Conservation (phyloP, 2,113 vertebrate species). For the Percopsis transmontana region DNA sequence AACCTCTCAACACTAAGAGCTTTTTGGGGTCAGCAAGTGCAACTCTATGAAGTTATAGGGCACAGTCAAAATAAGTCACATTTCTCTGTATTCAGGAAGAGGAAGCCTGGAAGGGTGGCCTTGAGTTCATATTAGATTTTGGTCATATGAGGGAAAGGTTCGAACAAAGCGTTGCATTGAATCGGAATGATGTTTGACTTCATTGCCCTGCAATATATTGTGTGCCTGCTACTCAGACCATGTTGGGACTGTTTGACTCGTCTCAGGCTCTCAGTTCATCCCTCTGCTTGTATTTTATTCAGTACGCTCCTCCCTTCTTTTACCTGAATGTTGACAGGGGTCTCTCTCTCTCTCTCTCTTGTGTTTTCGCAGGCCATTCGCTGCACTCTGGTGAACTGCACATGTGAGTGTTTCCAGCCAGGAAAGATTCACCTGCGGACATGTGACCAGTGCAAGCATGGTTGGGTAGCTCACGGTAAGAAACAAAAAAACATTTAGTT, state of each 20-base stretch:
- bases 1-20: conserved; percentile 75
- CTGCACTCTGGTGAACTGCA: conserved; percentile 98
- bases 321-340: conserved; percentile 28
- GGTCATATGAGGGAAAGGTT: not conserved
- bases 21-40: conserved; percentile 71
- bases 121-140: not conserved
- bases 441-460: conserved; percentile 99
- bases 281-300: not conserved
- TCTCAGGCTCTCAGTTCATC: not conserved
- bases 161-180: not conserved
- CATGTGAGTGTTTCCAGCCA: conserved; percentile 97
- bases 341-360: conserved; percentile 44
- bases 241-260: not conserved
- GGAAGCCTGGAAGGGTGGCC: conserved; percentile 17
- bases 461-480: conserved; percentile 98
- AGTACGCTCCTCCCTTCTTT: not conserved
- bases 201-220: not conserved
- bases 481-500: no score
- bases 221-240: not conserved
- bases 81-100: conserved; percentile 53
- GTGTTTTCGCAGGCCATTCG: conserved; percentile 89
- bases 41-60: conserved; percentile 66
- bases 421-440: conserved; percentile 99
- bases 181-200: not conserved
- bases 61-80: conserved; percentile 72